Percentiles rank a stretch among this genome's conserved stretches.
These are phyloP conservation scores for Antheraea mylitta DNA, from an alignment of 1,140 invertebrate genomes.

Conservation along the genomic window DNA sequence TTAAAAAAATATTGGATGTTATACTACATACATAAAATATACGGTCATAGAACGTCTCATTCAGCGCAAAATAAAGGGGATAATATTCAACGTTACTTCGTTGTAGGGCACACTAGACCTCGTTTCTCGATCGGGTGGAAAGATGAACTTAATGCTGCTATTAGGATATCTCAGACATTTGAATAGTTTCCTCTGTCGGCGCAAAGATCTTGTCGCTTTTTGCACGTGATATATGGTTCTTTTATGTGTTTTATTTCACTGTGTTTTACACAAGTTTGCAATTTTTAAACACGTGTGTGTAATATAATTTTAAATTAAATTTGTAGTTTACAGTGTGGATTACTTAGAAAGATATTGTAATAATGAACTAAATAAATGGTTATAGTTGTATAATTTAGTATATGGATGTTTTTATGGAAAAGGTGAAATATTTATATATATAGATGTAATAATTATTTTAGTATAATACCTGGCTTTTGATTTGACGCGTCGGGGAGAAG, in stretches of 20 bases:
- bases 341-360: no score
- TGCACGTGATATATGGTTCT: slow-evolving; percentile 4
- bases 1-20: no score
- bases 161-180: slow-evolving; percentile 47
- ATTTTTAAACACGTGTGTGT: no score
- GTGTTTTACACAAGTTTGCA: neutral
- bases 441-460: no score
- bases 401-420: no score
- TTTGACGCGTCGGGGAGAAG: no score
- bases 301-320: no score
- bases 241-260: slow-evolving; percentile 5
- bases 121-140: slow-evolving; percentile 40
- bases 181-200: slow-evolving; percentile 31
- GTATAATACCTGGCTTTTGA: no score
- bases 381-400: no score
- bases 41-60: neutral
- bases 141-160: slow-evolving; percentile 46
- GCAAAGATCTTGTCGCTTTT: slow-evolving; percentile 20
- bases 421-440: no score
- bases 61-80: neutral
- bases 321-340: no score
- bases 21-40: neutral
- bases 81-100: neutral
- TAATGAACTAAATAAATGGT: no score
- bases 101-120: slow-evolving; percentile 30